These are phyloP conservation scores for Corythaixoides concolor DNA, from an alignment of 2,113 vertebrate genomes.

Conservation along the genomic window DNA sequence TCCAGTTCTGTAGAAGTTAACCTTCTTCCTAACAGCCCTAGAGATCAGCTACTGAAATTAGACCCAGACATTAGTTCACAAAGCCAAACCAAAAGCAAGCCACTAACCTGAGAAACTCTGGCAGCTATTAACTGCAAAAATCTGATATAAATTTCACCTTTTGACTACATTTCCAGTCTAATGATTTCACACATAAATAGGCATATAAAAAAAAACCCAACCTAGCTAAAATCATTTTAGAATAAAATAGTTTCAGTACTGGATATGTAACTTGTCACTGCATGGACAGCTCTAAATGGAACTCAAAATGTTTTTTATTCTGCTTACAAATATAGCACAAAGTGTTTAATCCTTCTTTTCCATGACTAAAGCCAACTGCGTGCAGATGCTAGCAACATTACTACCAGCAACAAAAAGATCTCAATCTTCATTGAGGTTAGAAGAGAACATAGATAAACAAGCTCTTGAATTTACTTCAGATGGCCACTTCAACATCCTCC, in stretches of 20 bases:
- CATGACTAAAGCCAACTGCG: neutral
- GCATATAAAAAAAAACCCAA: neutral
- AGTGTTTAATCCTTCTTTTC: slow-evolving; percentile 56
- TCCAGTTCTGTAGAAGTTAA: neutral
- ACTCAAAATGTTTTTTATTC: slow-evolving; percentile 39
- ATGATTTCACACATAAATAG: neutral
- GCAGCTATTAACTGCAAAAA: neutral
- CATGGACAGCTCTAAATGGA: slow-evolving; percentile 10
- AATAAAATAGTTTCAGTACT: neutral
- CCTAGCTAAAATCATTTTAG: neutral
- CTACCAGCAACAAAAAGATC: neutral
- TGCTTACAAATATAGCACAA: slow-evolving; percentile 50
- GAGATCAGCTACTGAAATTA: neutral
- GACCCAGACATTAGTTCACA: neutral
- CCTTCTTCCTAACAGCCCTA: neutral
- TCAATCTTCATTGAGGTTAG: neutral
- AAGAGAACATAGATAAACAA: neutral
- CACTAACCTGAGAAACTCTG: neutral
- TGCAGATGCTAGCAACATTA: neutral
- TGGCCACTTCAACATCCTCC: neutral
- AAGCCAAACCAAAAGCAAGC: neutral
- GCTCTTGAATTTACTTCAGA: neutral
- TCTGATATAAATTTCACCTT: neutral
- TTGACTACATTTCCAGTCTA: neutral
- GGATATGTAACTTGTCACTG: neutral